These are phyloP conservation scores for Dicaeum eximium DNA, from an alignment of 2,113 vertebrate species.

Conservation along the genomic window DNA sequence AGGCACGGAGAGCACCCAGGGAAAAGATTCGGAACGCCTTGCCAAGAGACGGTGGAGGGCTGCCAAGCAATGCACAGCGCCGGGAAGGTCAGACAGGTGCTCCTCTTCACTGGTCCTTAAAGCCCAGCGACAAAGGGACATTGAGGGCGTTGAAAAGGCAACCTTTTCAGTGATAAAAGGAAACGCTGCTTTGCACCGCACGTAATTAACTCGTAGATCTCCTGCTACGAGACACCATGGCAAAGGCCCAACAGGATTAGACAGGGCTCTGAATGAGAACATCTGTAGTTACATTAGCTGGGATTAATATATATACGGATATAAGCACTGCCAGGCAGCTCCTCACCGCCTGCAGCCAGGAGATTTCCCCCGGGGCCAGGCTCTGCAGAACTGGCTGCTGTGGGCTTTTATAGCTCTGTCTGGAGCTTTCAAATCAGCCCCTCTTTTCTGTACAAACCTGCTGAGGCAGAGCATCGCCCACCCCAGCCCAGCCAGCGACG, in stretches of 20 bases:
- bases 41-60: conserved; percentile 50
- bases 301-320: conserved; percentile 66
- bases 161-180: conserved; percentile 14
- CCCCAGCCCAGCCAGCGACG: accelerated
- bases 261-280: conserved; percentile 63
- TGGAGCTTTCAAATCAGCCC: neutral
- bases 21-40: neutral
- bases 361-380: neutral
- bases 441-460: neutral
- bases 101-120: conserved; percentile 39
- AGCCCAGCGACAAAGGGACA: conserved; percentile 40
- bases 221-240: conserved; percentile 58
- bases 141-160: conserved; percentile 14
- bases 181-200: conserved; percentile 3
- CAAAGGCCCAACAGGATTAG: conserved; percentile 65
- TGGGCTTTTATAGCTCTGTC: neutral
- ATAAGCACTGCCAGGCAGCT: conserved; percentile 49
- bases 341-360: conserved; percentile 19
- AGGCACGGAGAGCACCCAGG: conserved; percentile 29
- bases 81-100: conserved; percentile 55
- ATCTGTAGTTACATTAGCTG: conserved; percentile 67
- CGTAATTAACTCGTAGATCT: conserved; percentile 63
- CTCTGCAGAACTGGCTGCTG: neutral
- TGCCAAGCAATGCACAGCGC: conserved; percentile 17
- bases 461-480: neutral